A percentile compares a stretch with the other conserved stretches of the same genome.
These are phyloP conservation scores for Pandion haliaetus DNA, from an alignment of 2,113 vertebrate species.

Conservation along the genomic window DNA sequence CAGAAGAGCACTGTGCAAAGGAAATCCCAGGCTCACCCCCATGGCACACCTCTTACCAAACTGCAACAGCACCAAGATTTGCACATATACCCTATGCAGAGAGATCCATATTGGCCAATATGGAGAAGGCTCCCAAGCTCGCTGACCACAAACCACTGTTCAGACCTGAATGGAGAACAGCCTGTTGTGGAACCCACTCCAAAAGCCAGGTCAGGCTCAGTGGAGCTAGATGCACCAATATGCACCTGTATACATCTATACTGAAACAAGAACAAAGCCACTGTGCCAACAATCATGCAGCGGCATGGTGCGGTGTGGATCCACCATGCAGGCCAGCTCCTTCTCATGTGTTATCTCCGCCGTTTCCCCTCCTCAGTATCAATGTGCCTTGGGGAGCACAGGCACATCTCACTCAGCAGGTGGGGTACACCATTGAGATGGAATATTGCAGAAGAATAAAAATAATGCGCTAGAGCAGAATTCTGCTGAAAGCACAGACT, in stretches of 20 bases:
- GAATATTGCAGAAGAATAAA: background rate
- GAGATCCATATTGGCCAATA: background rate
- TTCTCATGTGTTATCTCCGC: background rate
- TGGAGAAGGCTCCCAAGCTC: background rate
- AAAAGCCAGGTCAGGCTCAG: background rate
- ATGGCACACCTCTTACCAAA: background rate
- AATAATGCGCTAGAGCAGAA: background rate
- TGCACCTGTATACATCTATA: background rate
- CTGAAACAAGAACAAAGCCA: background rate
- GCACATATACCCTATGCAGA: background rate
- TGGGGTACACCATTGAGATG: background rate
- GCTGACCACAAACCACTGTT: background rate
- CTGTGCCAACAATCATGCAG: accelerated
- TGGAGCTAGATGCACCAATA: background rate
- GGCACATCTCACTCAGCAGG: background rate
- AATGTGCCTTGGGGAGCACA: background rate
- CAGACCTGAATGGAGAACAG: accelerated
- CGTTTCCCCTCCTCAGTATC: background rate
- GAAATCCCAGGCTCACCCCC: background rate
- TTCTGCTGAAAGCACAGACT: background rate
- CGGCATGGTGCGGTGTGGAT: background rate
- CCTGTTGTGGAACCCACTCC: background rate
- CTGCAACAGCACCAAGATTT: background rate
- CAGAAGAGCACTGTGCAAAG: background rate
- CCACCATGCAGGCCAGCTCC: background rate